Evolutionary conservation across 2,888 invertebrate species (phyloP).

Genomic region (Pristionchus fissidentatus): DNA sequence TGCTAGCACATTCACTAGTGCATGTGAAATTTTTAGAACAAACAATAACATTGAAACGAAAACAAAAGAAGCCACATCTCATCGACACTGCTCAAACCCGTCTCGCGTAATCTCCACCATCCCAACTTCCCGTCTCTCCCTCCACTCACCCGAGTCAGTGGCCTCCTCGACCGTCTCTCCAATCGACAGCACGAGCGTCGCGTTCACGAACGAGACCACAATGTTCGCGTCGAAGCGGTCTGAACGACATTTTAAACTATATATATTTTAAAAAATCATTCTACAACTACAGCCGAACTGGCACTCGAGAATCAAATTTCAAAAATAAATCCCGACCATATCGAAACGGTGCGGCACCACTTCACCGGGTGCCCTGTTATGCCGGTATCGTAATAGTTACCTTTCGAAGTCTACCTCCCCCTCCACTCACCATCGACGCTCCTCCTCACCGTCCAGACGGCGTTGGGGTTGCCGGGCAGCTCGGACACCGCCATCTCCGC

Average conservation of each 20-base stretch:
- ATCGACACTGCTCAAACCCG: too few species aligned
- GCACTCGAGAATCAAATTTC: too few species aligned
- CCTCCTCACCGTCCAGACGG: conserved; percentile 98
- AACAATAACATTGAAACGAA: not conserved
- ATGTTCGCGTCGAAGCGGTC: conserved; percentile 99
- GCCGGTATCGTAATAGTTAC: not conserved
- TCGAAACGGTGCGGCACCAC: too few species aligned
- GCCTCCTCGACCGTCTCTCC: conserved; percentile 99
- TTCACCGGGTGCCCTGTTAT: not conserved
- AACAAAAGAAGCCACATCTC: not conserved
- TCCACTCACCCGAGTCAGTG: conserved; percentile 88
- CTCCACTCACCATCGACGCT: conserved; percentile 87
- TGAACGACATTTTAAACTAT: conserved; percentile 77
- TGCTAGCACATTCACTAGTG: not conserved
- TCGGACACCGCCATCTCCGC: conserved; percentile 99
- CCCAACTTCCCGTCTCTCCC: not conserved
- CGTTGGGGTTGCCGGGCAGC: conserved; percentile 98
- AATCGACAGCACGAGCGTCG: conserved; percentile 97
- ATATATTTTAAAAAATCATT: too few species aligned
- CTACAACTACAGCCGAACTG: too few species aligned
- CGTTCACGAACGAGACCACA: conserved; percentile 98
- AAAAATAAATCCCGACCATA: too few species aligned
- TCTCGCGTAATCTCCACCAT: not conserved
- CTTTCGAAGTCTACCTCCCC: not conserved
- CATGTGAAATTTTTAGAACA: not conserved